Conservation (phyloP, 2,888 invertebrate genomes). For the Diloba caeruleocephala region DNA sequence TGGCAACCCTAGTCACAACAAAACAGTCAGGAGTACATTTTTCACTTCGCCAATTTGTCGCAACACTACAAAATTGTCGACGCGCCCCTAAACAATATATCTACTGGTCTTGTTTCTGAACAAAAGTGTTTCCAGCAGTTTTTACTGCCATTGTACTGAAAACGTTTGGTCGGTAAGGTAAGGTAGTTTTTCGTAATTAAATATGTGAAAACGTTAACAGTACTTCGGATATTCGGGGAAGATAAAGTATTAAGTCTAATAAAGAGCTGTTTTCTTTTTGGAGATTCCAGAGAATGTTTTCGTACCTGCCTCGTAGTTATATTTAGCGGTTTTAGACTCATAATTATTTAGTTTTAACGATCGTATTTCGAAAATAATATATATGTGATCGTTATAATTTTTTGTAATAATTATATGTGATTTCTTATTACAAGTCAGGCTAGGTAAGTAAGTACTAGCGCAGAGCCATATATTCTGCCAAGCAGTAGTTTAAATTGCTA, state of each 20-base stretch:
- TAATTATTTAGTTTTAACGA: too few relatives aligned
- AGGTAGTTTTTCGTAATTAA: conserved; percentile 38
- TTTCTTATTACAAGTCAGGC: too few relatives aligned
- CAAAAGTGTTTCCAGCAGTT: conserved; percentile 47
- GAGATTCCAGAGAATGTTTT: too few relatives aligned
- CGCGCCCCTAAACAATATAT: conserved; percentile 32
- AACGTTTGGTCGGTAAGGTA: conserved; percentile 47
- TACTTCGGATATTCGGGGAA: conserved; percentile 10
- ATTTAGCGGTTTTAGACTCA: too few relatives aligned
- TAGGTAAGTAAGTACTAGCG: too few relatives aligned
- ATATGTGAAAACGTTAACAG: conserved; percentile 8
- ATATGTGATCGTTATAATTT: too few relatives aligned
- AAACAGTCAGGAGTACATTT: conserved; percentile 47
- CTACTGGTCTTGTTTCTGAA: conserved; percentile 41
- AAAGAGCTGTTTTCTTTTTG: too few relatives aligned
- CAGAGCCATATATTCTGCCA: too few relatives aligned
- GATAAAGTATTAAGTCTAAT: not conserved
- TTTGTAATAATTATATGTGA: too few relatives aligned
- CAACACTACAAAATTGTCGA: conserved; percentile 57
- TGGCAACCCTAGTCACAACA: conserved; percentile 31
- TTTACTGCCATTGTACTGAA: conserved; percentile 37
- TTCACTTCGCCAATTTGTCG: conserved; percentile 64
- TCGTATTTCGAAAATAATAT: too few relatives aligned
- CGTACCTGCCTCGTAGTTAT: too few relatives aligned
- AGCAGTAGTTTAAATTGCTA: too few relatives aligned